phyloP scores from a whole-genome alignment of 2,113 vertebrate genomes.

The Anguilla rostrata region DNA sequence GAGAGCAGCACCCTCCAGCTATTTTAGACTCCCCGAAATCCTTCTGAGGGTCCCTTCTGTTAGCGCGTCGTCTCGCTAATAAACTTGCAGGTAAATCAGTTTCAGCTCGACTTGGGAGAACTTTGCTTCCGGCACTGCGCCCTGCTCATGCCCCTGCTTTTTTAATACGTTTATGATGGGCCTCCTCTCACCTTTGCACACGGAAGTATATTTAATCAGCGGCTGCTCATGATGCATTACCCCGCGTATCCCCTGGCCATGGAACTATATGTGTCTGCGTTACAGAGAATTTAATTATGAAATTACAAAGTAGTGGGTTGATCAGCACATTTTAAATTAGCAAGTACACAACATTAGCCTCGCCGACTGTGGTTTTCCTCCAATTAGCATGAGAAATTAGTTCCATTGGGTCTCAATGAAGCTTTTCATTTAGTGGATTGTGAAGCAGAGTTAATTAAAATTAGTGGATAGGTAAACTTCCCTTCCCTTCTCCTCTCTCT shows the following conservation, averaged over 20 bases:
- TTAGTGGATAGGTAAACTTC: constrained; percentile 48
- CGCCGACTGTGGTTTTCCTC: constrained; percentile 30
- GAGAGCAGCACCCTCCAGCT: background rate
- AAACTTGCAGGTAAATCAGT: background rate
- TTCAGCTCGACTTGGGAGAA: background rate
- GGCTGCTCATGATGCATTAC: constrained; percentile 37
- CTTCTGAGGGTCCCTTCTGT: background rate
- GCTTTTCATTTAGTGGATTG: constrained; percentile 51
- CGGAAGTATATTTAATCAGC: constrained; percentile 35
- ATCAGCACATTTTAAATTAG: constrained; percentile 54
- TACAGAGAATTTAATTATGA: constrained; percentile 55
- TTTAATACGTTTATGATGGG: constrained; percentile 17
- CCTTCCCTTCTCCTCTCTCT: constrained; percentile 2
- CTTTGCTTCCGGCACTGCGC: background rate
- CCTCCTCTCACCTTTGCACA: constrained; percentile 26
- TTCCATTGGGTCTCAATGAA: constrained; percentile 50
- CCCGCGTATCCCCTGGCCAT: constrained; percentile 35
- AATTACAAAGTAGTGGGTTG: constrained; percentile 49
- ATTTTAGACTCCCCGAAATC: background rate
- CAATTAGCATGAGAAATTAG: constrained; percentile 53
- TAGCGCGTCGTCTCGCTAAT: background rate
- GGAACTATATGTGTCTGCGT: constrained; percentile 40
- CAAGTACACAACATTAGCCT: constrained; percentile 39
- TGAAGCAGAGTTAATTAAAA: constrained; percentile 62
- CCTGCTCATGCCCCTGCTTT: background rate